A percentile compares a stretch with the other conserved stretches of the same genome.
phyloP scores from a whole-genome alignment of 2,888 invertebrate species.

The Coelogynopora nodosa region DNA sequence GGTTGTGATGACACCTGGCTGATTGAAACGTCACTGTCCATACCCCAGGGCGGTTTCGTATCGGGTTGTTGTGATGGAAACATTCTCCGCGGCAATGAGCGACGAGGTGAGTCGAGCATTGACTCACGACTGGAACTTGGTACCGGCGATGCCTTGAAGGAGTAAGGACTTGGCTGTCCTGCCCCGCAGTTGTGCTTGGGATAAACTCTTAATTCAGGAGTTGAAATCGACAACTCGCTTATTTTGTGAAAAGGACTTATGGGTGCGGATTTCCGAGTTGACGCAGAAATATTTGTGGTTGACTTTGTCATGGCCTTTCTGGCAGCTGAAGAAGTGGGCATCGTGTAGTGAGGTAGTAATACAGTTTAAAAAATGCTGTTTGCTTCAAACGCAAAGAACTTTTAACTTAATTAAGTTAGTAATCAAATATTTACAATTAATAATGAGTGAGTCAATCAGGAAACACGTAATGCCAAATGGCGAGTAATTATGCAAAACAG shows the following conservation, averaged over 20 bases:
- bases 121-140: not conserved
- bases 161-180: not conserved
- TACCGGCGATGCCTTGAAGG: not conserved
- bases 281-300: not conserved
- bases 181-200: slow-evolving; percentile 9
- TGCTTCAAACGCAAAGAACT: no score
- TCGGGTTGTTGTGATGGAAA: not conserved
- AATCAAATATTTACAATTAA: not conserved
- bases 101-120: not conserved
- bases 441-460: not conserved
- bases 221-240: not conserved
- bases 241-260: not conserved
- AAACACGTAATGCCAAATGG: no score
- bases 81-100: not conserved
- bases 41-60: not conserved
- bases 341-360: not conserved
- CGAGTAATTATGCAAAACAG: no score
- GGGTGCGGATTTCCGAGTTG: not conserved
- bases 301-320: not conserved
- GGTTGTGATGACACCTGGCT: not conserved
- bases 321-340: not conserved
- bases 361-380: not conserved
- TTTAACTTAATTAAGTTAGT: not conserved
- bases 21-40: not conserved
- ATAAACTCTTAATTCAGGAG: not conserved